phyloP scores from a whole-genome alignment of 2,888 invertebrate genomes.

The Hypselothyrea guttata region DNA sequence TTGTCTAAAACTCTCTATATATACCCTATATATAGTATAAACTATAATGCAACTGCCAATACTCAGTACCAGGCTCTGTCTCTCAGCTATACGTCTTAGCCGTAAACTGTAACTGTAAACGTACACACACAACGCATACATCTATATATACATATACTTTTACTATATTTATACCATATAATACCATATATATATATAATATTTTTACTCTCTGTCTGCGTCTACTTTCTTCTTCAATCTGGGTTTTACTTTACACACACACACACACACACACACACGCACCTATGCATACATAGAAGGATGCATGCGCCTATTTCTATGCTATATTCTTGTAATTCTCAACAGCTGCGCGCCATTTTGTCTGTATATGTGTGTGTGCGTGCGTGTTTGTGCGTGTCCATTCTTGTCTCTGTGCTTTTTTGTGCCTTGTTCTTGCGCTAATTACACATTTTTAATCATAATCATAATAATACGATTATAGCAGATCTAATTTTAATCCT shows the following conservation, averaged over 20 bases:
- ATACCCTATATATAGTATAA: too few relatives aligned
- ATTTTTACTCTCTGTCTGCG: conserved; percentile 39
- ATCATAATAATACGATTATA: conserved; percentile 4
- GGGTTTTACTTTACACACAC: conserved; percentile 44
- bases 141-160: conserved; percentile 15
- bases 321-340: conserved; percentile 35
- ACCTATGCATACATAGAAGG: conserved; percentile 8
- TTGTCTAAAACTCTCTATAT: conserved; percentile 18
- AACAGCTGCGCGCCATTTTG: conserved; percentile 27
- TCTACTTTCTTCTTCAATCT: conserved; percentile 34
- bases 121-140: conserved; percentile 28
- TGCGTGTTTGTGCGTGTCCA: conserved; percentile 24
- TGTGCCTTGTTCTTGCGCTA: conserved; percentile 64
- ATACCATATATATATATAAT: conserved; percentile 18
- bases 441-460: conserved; percentile 23
- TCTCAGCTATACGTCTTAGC: conserved; percentile 50
- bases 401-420: conserved; percentile 43
- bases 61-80: conserved; percentile 29
- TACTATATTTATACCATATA: conserved; percentile 17
- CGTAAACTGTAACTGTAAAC: conserved; percentile 29
- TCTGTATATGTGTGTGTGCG: conserved; percentile 12
- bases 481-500: conserved; percentile 29
- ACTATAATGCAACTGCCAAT: background rate
- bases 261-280: conserved; percentile 10
- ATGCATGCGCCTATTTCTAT: conserved; percentile 38